Base-by-base conservation (phyloP, 2,888 invertebrate species). In the Timema podura region DNA sequence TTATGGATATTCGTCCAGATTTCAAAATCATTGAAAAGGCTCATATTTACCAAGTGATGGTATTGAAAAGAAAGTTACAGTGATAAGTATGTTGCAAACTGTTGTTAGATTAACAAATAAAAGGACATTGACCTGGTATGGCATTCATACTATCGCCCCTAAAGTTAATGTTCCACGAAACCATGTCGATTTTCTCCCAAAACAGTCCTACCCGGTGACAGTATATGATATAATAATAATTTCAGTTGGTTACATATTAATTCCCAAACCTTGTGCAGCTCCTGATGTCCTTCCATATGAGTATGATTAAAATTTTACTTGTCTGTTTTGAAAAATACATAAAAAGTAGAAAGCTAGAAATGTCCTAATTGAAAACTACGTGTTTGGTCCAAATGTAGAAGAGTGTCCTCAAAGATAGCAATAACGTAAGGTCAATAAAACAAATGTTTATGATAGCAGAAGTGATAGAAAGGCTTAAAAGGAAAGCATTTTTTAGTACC, bases 401-500 rank as follows among this genome's bases (percentile, higher is more conserved):
- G 5, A 54, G 54, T 13, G n/a, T 54, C 16, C 11, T 54, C 7
- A 54, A 54, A 54, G 54, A 16, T 15, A 11, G 54, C 16, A 54
- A 54, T 54, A 5, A 54, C 16, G 54, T 54, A 54, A 5, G 3
- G 10, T 6, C 54, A 15, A 16, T 54, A 54, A 54, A 54, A 16
- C 2, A 16, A 54, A 16, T 54, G 54, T 54, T 54, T 7, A 11
- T 54, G 54, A n/a, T 54, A 54, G 54, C 54, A 54, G 6, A 54
- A 54, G 54, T 54, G n/a, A 16, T 54, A 15, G 54, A 54, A 13
- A 54, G 54, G 16, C n/a, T 54, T 54, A 54, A 54, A 54, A 15
- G 54, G 54, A 54, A 54, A 16, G 5, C 7, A 54, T 54, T 5
- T 54, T 54, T 54, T n/a, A 54, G 10, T 9, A 54, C 54, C 54